Percentiles rank a stretch among this genome's conserved stretches.
phyloP scores from a whole-genome alignment of 1,140 invertebrate species.

The Protaetia brevitarsis region DNA sequence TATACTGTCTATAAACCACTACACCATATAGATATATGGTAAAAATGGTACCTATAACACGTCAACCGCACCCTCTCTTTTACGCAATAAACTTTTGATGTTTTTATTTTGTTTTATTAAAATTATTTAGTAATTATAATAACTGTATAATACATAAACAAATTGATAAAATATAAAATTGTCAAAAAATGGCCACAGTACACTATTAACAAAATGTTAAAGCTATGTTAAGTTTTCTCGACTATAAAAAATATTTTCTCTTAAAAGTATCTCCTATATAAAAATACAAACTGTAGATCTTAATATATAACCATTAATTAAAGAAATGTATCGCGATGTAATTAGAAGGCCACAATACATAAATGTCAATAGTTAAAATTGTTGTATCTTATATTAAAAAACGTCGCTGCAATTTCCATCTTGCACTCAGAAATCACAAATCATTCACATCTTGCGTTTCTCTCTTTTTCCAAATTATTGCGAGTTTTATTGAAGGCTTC shows the following conservation, averaged over 20 bases:
- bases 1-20: too few species aligned
- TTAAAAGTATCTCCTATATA: slow-evolving; percentile 9
- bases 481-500: slow-evolving; percentile 86
- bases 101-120: background rate
- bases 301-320: background rate
- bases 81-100: background rate
- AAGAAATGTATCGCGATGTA: background rate
- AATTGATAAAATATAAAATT: slow-evolving; percentile 17
- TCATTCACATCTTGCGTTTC: slow-evolving; percentile 21
- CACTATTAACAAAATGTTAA: slow-evolving; percentile 15
- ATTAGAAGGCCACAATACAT: background rate
- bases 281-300: slow-evolving; percentile 2
- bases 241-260: slow-evolving; percentile 12
- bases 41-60: too few species aligned
- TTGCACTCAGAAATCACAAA: background rate
- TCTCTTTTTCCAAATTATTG: slow-evolving; percentile 66
- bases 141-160: slow-evolving; percentile 7
- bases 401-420: too few species aligned
- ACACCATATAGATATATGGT: too few species aligned
- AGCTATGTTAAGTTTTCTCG: slow-evolving; percentile 12
- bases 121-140: slow-evolving; percentile 7
- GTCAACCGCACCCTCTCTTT: too few species aligned
- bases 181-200: slow-evolving; percentile 17
- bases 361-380: too few species aligned
- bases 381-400: too few species aligned